Evolutionary conservation across 2,888 invertebrate species (phyloP).

Genomic region (Oxystoma pomonae): DNA sequence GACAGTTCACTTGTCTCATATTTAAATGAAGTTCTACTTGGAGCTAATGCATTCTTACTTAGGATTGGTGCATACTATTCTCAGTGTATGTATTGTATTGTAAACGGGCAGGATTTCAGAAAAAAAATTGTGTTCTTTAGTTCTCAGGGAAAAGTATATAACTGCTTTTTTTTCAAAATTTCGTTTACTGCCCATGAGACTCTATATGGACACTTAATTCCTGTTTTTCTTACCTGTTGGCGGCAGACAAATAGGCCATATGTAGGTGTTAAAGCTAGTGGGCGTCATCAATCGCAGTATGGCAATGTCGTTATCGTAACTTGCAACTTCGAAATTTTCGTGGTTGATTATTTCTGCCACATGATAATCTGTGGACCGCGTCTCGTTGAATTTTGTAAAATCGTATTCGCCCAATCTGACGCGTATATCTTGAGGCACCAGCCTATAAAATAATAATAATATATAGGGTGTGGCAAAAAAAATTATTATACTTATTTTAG

Average conservation of each 20-base stretch:
- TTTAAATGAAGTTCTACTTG: too few species aligned
- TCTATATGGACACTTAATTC: too few species aligned
- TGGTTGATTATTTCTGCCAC: slow-evolving; percentile 64
- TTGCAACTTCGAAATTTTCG: slow-evolving; percentile 60
- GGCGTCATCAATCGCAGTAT: slow-evolving; percentile 63
- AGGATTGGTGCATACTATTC: too few species aligned
- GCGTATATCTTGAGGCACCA: slow-evolving; percentile 56
- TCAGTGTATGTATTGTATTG: too few species aligned
- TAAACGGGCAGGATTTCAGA: too few species aligned
- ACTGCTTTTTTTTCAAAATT: too few species aligned
- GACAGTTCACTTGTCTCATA: too few species aligned
- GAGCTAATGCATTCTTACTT: too few species aligned
- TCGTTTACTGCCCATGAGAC: too few species aligned
- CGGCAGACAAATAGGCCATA: slow-evolving; percentile 83
- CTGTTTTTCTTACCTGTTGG: slow-evolving; percentile 45
- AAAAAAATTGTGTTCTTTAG: too few species aligned
- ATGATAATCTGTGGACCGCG: slow-evolving; percentile 65
- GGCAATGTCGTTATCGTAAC: slow-evolving; percentile 75
- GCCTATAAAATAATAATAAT: slow-evolving; percentile 47
- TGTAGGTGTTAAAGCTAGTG: slow-evolving; percentile 69
- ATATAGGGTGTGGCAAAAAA: background rate
- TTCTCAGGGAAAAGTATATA: too few species aligned
- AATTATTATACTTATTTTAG: background rate
- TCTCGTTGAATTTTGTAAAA: slow-evolving; percentile 62
- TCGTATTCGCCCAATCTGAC: slow-evolving; percentile 82